Percentiles rank a stretch among this genome's conserved stretches.
Conservation (phyloP, 2,113 vertebrate genomes). For the Entelurus aequoreus region DNA sequence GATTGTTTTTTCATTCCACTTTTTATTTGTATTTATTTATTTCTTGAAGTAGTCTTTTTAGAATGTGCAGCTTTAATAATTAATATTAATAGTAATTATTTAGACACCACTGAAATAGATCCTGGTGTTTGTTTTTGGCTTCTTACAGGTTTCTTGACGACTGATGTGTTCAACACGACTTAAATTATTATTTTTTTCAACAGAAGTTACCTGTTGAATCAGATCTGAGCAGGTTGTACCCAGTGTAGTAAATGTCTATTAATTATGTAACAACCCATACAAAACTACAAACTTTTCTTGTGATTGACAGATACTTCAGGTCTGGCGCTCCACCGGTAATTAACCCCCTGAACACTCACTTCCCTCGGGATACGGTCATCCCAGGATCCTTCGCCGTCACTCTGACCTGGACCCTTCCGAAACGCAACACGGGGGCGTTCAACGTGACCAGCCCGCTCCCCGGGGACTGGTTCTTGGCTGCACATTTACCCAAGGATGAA, state of each 20-base stretch:
- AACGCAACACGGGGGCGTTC: constrained; percentile 93
- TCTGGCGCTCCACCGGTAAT: constrained; percentile 96
- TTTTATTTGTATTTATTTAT: no score
- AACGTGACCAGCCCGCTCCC: constrained; percentile 95
- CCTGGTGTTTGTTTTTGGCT: no score
- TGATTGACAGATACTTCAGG: constrained; percentile 86
- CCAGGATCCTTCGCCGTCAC: constrained; percentile 92
- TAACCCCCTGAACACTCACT: constrained; percentile 86
- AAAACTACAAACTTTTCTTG: constrained; percentile 12
- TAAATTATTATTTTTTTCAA: no score
- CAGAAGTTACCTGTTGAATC: no score
- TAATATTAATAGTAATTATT: no score
- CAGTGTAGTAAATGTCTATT: not conserved
- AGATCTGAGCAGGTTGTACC: no score
- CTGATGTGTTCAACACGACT: no score
- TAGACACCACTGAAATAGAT: no score
- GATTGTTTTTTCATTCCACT: no score
- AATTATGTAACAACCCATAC: constrained; percentile 4
- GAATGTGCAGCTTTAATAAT: no score
- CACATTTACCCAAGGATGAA: constrained; percentile 93
- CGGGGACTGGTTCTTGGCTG: constrained; percentile 96
- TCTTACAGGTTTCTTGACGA: no score
- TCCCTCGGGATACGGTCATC: constrained; percentile 87
- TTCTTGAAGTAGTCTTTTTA: no score
- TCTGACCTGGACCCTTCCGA: constrained; percentile 95